phyloP scores from a whole-genome alignment of 64 coral and sea anemone species.

The Dendrophyllia cribrosa region DNA sequence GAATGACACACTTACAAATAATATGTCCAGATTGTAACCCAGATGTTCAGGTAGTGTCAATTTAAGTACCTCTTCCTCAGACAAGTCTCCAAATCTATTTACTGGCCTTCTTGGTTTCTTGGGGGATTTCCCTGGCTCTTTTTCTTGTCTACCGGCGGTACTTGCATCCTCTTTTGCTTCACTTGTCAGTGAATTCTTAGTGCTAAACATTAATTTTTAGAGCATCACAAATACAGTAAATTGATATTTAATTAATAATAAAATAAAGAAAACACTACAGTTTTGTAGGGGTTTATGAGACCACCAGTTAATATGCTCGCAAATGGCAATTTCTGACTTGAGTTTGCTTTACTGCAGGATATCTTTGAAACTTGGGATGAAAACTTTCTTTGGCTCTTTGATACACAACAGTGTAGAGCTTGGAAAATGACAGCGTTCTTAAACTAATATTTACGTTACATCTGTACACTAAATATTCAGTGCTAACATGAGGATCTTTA shows the following conservation, averaged over 20 bases:
- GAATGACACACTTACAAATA: conserved; percentile 68
- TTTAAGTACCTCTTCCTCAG: conserved; percentile 93
- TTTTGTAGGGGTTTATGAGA: no score
- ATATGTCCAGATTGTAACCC: conserved; percentile 86
- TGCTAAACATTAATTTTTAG: not conserved
- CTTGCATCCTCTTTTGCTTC: not conserved
- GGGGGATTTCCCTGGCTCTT: conserved; percentile 8
- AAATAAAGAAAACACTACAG: no score
- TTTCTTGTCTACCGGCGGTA: not conserved
- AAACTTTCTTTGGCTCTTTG: no score
- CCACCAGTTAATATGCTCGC: no score
- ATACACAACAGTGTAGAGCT: no score
- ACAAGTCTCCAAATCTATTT: conserved; percentile 86
- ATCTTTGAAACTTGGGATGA: no score
- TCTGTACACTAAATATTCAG: no score
- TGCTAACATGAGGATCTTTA: no score
- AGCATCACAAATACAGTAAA: not conserved
- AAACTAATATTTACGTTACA: no score
- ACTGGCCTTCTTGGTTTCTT: conserved; percentile 54
- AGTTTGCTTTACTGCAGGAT: no score
- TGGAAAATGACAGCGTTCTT: no score
- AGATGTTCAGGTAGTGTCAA: conserved; percentile 85
- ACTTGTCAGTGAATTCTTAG: not conserved
- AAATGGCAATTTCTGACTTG: no score
- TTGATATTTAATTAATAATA: not conserved